Percentiles rank a stretch among this genome's conserved stretches.
phyloP scores from a whole-genome alignment of 2,797 vertebrate species.

The Lateolabrax maculatus region DNA sequence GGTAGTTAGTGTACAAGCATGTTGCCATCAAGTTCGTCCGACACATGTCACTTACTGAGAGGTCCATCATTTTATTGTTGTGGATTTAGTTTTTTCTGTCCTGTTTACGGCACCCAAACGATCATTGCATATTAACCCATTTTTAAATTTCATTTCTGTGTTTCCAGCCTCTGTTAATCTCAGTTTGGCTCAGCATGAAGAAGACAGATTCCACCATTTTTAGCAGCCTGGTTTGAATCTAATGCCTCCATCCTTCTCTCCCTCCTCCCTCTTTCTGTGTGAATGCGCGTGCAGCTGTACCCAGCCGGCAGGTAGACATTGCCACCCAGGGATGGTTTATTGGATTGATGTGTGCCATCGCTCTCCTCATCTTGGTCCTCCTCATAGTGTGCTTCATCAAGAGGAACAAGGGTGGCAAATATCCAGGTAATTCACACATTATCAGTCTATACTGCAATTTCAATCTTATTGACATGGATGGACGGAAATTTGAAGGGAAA shows the following conservation, averaged over 20 bases:
- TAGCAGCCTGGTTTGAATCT: not conserved
- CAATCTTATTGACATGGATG: not conserved
- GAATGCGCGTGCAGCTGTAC: conserved; percentile 85
- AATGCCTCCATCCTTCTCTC: not conserved
- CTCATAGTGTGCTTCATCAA: conserved; percentile 98
- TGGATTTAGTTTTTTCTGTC: conserved; percentile 8
- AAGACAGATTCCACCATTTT: conserved; percentile 23
- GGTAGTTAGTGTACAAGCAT: conserved; percentile 39
- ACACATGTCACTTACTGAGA: conserved; percentile 43
- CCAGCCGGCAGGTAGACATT: conserved; percentile 95
- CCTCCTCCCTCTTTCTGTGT: not conserved
- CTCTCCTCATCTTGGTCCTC: conserved; percentile 96
- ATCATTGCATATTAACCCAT: conserved; percentile 55
- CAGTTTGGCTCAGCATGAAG: conserved; percentile 42
- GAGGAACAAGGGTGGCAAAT: conserved; percentile 99
- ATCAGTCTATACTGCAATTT: rapidly evolving
- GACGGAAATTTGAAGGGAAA: not conserved
- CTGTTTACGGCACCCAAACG: not conserved
- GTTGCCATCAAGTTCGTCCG: conserved; percentile 38
- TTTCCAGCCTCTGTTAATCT: conserved; percentile 42
- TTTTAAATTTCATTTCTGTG: conserved; percentile 34
- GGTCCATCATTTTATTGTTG: conserved; percentile 9
- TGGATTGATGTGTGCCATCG: conserved; percentile 98
- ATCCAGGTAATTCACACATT: conserved; percentile 88
- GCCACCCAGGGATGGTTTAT: conserved; percentile 99